Evolutionary conservation across 1,140 invertebrate genomes (phyloP), one percentile per base, ranked within the genome.

Genomic region (Ostrea denselamellosa): DNA sequence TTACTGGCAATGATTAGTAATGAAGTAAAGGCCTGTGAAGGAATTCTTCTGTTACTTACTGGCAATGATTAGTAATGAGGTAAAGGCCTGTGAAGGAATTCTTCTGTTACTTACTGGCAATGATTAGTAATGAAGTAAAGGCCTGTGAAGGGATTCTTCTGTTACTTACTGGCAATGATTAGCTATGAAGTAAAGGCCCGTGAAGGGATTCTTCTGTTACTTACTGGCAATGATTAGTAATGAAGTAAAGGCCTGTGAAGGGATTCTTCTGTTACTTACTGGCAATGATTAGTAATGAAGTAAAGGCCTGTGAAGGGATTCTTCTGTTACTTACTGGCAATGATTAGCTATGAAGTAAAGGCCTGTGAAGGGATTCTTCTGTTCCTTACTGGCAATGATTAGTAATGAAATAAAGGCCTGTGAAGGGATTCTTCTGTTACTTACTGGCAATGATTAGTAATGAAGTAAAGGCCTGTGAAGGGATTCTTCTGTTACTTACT

Each of bases 1-100:
- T 96, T 95, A 97, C 97, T 96, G 77, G 97, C 96, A 86, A 97
- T 94, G 91, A 95, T 95, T n/a, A 97, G 93, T 92, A 97, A 95
- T 14, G 96, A 96, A 10, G 96, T 96, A 93, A 97, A 97, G 83
- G 95, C 96, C 92, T 97, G 96, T n/a, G 93, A 92, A 22, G 96
- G 95, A 52, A 95, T 94, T 91, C 95, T 95, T 44, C 95, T 94
- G 92, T 96, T 95, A 93, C 96, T 96, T 95, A 97, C 97, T 96
- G 77, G 97, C 96, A 86, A 97, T 94, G 91, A 95, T 95, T n/a
- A 97, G 93, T 92, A 97, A 95, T 14, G 96, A 96, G 9, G 96
- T 96, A 93, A 97, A 97, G 83, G 95, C 96, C 92, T 97, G 96
- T n/a, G 93, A 92, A 22, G 96, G 95, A 52, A 95, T 94, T 91